These are phyloP conservation scores for Ibycter americanus DNA, from an alignment of 2,797 vertebrate species.

Conservation along the genomic window DNA sequence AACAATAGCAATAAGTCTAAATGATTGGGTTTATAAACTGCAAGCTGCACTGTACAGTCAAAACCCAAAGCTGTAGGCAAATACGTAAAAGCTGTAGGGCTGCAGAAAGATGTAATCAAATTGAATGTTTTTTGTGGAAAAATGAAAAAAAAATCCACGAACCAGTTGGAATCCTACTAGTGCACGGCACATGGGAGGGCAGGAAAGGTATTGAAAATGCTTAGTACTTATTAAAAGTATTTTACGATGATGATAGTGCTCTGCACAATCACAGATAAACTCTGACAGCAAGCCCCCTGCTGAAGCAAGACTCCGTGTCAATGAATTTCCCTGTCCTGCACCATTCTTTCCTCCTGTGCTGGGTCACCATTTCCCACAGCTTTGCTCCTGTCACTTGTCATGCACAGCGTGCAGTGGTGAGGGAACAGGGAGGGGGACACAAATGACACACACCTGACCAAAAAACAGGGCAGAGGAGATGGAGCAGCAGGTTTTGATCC, in stretches of 20 bases:
- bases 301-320: neutral
- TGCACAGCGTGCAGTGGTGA: neutral
- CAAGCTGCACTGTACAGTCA: neutral
- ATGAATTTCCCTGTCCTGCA: neutral
- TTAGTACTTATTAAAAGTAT: neutral
- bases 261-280: neutral
- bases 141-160: neutral
- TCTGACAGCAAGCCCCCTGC: neutral
- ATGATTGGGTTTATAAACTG: neutral
- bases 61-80: neutral
- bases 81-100: neutral
- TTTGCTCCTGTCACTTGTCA: neutral
- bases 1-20: accelerated
- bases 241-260: neutral
- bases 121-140: accelerated
- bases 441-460: neutral
- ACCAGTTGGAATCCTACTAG: neutral
- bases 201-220: neutral
- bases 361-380: neutral
- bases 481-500: neutral
- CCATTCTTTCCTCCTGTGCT: neutral
- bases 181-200: neutral
- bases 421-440: neutral
- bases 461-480: neutral
- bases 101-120: neutral